Conservation (phyloP, 2,797 vertebrate species). For the Neoniphon sammara region DNA sequence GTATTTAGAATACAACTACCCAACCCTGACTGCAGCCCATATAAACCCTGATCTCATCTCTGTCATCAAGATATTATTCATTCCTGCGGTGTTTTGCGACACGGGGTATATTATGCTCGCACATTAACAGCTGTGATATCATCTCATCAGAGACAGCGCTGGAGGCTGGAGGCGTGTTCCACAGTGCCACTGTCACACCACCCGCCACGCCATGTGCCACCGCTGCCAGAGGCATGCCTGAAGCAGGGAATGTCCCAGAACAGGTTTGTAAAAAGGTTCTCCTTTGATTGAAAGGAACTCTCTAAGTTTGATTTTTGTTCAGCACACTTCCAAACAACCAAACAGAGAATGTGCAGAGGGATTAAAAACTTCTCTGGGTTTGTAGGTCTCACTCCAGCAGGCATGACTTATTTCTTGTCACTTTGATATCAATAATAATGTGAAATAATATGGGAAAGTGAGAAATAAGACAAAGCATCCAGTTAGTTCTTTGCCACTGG, state of each 20-base stretch:
- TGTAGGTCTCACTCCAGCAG: no score
- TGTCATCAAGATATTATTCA: neutral
- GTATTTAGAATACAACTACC: no score
- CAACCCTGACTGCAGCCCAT: no score
- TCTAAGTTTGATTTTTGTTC: neutral
- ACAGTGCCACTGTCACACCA: neutral
- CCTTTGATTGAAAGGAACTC: slow-evolving; percentile 1
- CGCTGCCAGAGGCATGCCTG: fast-evolving
- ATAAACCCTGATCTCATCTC: no score
- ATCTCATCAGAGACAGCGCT: slow-evolving; percentile 18
- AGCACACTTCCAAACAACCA: no score
- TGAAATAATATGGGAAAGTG: neutral
- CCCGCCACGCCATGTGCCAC: neutral
- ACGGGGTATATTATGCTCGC: neutral
- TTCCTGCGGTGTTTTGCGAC: neutral
- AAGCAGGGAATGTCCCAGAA: slow-evolving; percentile 15
- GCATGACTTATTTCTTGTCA: no score
- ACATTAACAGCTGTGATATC: neutral
- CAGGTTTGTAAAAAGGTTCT: slow-evolving; percentile 60
- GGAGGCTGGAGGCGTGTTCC: neutral
- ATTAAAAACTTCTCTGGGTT: no score
- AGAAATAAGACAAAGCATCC: neutral
- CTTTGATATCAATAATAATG: no score
- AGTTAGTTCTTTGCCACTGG: neutral
- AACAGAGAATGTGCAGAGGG: no score